Percentiles rank a stretch among this genome's conserved stretches.
These are phyloP conservation scores for Margarornis squamiger DNA, from an alignment of 2,797 vertebrate species.

Conservation along the genomic window DNA sequence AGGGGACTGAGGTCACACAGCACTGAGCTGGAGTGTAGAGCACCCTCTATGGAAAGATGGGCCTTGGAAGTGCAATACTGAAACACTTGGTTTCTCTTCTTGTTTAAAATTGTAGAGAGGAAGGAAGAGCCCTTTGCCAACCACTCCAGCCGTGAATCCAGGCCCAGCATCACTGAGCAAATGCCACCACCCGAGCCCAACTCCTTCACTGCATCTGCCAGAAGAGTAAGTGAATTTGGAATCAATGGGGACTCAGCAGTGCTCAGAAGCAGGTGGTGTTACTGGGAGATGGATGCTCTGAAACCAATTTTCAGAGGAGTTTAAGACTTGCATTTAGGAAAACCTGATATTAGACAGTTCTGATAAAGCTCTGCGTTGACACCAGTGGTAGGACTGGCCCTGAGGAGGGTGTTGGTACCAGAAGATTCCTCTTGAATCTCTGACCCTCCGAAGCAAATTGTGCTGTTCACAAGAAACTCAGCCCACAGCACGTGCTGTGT, in stretches of 20 bases:
- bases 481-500: neutral
- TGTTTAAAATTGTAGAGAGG: conserved; percentile 68
- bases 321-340: neutral
- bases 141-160: conserved; percentile 68
- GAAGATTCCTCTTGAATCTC: neutral
- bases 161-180: conserved; percentile 61
- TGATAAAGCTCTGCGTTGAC: neutral
- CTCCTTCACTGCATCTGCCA: conserved; percentile 68
- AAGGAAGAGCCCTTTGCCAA: conserved; percentile 69
- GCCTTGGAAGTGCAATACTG: neutral
- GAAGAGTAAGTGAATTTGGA: conserved; percentile 73
- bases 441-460: neutral
- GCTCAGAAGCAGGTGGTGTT: neutral
- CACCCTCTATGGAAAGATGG: neutral
- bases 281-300: neutral
- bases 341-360: neutral
- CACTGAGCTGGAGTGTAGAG: neutral
- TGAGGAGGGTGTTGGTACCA: neutral
- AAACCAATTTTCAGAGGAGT: neutral
- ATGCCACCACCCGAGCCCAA: conserved; percentile 62
- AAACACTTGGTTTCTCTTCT: conserved; percentile 40
- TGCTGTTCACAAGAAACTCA: neutral
- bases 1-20: neutral
- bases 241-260: neutral
- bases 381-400: neutral